Conservation (phyloP, 2,113 vertebrate species). For the Nibea albiflora region DNA sequence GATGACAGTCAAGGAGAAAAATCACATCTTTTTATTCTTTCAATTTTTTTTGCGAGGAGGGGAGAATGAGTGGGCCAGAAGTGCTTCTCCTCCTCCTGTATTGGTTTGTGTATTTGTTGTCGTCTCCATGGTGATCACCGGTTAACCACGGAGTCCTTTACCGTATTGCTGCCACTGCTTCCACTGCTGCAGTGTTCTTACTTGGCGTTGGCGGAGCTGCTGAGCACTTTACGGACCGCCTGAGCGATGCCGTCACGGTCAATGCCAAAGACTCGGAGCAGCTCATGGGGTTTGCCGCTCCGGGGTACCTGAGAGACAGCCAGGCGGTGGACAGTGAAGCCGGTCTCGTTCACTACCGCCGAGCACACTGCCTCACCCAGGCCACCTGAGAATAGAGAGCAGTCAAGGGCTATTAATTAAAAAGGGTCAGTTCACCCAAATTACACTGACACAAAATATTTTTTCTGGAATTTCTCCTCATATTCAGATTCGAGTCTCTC, state of each 20-base stretch:
- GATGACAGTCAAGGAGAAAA: slow-evolving; percentile 57
- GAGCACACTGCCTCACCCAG: slow-evolving; percentile 89
- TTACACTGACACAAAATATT: neutral
- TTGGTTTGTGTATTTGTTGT: slow-evolving; percentile 42
- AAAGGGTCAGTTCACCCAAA: neutral
- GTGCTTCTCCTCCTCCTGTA: slow-evolving; percentile 42
- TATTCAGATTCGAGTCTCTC: neutral
- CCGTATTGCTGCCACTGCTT: neutral
- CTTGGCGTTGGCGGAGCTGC: slow-evolving; percentile 76
- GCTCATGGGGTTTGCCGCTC: slow-evolving; percentile 87
- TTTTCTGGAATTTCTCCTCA: neutral
- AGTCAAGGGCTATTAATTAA: neutral
- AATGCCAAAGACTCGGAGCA: slow-evolving; percentile 88
- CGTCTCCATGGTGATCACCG: slow-evolving; percentile 47
- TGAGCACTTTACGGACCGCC: slow-evolving; percentile 72
- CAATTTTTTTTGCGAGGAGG: slow-evolving; percentile 32
- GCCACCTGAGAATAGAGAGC: slow-evolving; percentile 81
- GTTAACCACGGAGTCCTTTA: slow-evolving; percentile 37
- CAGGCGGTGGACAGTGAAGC: slow-evolving; percentile 85
- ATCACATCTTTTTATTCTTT: slow-evolving; percentile 23
- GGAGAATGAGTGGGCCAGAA: slow-evolving; percentile 37
- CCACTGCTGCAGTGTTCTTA: slow-evolving; percentile 37
- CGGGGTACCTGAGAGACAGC: slow-evolving; percentile 86
- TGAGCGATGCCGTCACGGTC: slow-evolving; percentile 78
- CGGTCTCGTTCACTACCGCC: slow-evolving; percentile 84